These are phyloP conservation scores for Odiellus spinosus DNA, from an alignment of 2,888 invertebrate species.

Conservation along the genomic window DNA sequence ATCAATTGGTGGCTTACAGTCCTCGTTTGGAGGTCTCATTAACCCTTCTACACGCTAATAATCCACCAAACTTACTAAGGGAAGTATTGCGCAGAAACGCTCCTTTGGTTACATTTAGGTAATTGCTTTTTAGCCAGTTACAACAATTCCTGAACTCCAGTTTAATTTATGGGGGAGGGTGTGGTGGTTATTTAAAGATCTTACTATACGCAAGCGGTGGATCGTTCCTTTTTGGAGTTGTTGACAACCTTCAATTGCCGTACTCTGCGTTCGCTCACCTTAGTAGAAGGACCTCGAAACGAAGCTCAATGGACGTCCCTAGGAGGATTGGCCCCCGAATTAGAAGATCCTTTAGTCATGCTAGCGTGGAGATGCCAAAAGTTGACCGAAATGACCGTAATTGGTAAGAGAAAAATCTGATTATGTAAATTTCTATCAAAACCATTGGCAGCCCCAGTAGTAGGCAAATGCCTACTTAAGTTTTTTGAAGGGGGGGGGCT, in stretches of 20 bases:
- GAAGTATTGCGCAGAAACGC: constrained; percentile 48
- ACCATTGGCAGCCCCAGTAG: too few species aligned
- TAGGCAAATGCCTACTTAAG: too few species aligned
- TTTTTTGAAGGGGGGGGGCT: too few species aligned
- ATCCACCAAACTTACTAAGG: constrained; percentile 45
- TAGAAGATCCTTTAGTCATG: constrained; percentile 44
- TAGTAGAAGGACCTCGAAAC: constrained; percentile 39
- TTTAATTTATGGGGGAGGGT: too few species aligned
- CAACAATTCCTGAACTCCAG: constrained; percentile 9
- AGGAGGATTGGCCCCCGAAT: constrained; percentile 15
- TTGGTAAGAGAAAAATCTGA: constrained; percentile 34
- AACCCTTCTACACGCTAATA: constrained; percentile 49
- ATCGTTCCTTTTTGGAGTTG: too few species aligned
- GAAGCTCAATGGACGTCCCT: constrained; percentile 5
- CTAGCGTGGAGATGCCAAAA: constrained; percentile 47
- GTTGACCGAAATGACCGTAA: constrained; percentile 41
- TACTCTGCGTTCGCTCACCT: constrained; percentile 41
- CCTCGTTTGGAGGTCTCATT: constrained; percentile 43
- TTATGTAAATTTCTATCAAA: neutral
- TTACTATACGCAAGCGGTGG: too few species aligned
- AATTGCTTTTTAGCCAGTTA: constrained; percentile 25
- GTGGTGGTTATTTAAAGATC: too few species aligned
- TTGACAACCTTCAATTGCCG: constrained; percentile 2
- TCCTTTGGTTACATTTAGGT: constrained; percentile 54
- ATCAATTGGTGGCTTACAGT: constrained; percentile 36